A percentile compares a stretch with the other conserved stretches of the same genome.
phyloP scores from a whole-genome alignment of 2,888 invertebrate genomes.

The Tachina grossa region DNA sequence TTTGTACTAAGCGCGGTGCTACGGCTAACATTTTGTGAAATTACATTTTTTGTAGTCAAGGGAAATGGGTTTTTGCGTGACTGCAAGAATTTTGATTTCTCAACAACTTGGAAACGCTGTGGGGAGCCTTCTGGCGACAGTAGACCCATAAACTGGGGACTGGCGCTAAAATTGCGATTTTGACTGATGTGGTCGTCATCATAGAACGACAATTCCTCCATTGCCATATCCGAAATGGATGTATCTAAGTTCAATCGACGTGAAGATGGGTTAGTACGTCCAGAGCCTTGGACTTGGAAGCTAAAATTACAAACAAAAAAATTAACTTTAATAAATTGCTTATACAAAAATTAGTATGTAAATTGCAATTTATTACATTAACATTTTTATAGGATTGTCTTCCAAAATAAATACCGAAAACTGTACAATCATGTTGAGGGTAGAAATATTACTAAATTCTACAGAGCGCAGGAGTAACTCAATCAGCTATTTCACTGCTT shows the following conservation, averaged over 20 bases:
- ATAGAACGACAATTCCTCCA: conserved; percentile 82
- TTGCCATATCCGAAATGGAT: conserved; percentile 75
- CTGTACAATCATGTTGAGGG: conserved; percentile 68
- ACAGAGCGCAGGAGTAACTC: conserved; percentile 52
- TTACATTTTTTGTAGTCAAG: conserved; percentile 80
- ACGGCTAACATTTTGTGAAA: conserved; percentile 56
- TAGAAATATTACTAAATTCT: conserved; percentile 63
- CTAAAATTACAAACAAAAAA: conserved; percentile 66
- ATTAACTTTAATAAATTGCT: conserved; percentile 33
- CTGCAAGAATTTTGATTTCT: conserved; percentile 64
- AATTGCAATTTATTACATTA: conserved; percentile 42
- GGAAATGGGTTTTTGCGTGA: conserved; percentile 42
- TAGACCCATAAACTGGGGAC: conserved; percentile 77
- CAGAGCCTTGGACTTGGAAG: conserved; percentile 66
- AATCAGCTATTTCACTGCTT: conserved; percentile 21
- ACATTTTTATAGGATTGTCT: conserved; percentile 49
- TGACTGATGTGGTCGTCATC: conserved; percentile 75
- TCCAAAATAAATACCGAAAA: conserved; percentile 51
- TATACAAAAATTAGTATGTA: conserved; percentile 27
- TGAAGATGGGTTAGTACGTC: conserved; percentile 55
- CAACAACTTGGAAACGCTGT: conserved; percentile 79
- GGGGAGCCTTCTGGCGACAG: conserved; percentile 82
- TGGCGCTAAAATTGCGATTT: conserved; percentile 72
- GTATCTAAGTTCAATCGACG: conserved; percentile 73
- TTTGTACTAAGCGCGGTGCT: conserved; percentile 68